Percentiles rank a stretch among this genome's conserved stretches.
phyloP scores from a whole-genome alignment of 1,140 invertebrate genomes.

The Andrena cerasifolii region DNA sequence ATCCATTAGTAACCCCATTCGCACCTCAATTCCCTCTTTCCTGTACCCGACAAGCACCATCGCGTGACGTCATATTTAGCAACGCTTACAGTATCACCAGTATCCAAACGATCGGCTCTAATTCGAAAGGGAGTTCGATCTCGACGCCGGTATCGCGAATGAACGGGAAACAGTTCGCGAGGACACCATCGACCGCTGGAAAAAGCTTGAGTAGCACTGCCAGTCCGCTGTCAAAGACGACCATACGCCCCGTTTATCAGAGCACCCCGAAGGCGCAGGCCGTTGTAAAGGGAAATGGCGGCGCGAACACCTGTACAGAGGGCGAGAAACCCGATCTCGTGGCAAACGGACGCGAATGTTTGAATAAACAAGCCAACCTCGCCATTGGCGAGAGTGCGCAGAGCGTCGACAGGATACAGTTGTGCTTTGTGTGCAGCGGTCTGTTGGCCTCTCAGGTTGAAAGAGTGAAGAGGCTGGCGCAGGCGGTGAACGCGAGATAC shows the following conservation, averaged over 20 bases:
- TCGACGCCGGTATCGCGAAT: background rate
- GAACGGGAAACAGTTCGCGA: background rate
- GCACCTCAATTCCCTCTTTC: no score
- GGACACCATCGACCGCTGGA: background rate
- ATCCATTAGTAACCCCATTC: no score
- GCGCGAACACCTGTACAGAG: background rate
- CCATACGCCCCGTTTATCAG: background rate
- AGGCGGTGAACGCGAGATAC: constrained; percentile 38
- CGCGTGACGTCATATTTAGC: no score
- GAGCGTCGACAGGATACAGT: background rate
- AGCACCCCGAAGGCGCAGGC: constrained; percentile 43
- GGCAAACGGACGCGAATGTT: background rate
- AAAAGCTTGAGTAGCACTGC: background rate
- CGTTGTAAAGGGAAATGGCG: background rate
- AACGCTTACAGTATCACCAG: background rate
- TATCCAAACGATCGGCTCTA: background rate
- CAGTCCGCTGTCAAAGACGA: background rate
- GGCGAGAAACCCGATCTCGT: background rate
- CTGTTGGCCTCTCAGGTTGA: constrained; percentile 6
- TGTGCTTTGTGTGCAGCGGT: constrained; percentile 63
- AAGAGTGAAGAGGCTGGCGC: constrained; percentile 41
- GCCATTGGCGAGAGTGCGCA: background rate
- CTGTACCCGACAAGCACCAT: no score
- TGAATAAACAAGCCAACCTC: background rate
- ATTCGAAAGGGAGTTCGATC: background rate